These are phyloP conservation scores for Antigone vipio DNA, from an alignment of 2,113 vertebrate genomes.

Conservation along the genomic window DNA sequence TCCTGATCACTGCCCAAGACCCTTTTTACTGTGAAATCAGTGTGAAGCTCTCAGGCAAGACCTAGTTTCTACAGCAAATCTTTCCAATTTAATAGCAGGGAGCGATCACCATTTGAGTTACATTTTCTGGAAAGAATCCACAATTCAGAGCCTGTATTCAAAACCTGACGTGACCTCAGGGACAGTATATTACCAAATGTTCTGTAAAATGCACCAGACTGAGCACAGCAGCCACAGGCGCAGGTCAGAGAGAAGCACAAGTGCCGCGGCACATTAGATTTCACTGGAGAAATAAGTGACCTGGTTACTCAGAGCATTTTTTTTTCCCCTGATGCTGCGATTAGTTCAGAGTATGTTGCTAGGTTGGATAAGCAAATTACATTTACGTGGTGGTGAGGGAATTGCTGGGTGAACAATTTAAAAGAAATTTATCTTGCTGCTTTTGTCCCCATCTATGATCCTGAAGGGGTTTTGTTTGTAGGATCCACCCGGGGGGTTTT, in stretches of 20 bases:
- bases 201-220: constrained; percentile 53
- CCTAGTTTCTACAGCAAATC: neutral
- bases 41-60: neutral
- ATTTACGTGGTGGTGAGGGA: neutral
- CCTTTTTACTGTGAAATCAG: neutral
- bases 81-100: neutral
- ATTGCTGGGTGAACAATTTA: neutral
- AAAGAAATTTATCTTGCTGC: neutral
- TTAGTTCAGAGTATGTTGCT: neutral
- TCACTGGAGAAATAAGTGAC: constrained; percentile 1
- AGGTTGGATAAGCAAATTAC: neutral
- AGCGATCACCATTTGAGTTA: neutral
- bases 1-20: neutral
- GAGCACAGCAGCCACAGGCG: neutral
- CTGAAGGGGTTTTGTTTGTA: neutral
- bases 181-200: constrained; percentile 19
- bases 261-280: neutral
- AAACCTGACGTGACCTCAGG: neutral
- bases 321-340: neutral
- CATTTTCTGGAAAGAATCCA: constrained; percentile 5
- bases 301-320: constrained; percentile 7
- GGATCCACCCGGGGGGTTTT: neutral
- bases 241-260: neutral
- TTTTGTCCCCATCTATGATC: neutral
- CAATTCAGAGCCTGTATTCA: neutral